A percentile compares a stretch with the other conserved stretches of the same genome.
phyloP scores from a whole-genome alignment of 2,113 vertebrate species.

The Callospermophilus lateralis region DNA sequence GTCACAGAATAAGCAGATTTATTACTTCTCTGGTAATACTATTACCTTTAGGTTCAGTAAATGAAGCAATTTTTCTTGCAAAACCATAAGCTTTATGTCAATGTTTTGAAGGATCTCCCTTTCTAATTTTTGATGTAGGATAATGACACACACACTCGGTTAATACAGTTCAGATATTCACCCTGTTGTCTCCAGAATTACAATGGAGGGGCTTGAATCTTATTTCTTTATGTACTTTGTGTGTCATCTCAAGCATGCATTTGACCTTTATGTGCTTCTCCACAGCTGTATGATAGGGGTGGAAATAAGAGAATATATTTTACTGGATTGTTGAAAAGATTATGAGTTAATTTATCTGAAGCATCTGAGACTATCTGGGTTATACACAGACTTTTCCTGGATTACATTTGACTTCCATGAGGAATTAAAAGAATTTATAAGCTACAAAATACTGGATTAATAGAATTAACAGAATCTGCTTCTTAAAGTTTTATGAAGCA shows the following conservation, averaged over 20 bases:
- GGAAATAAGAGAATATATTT: not conserved
- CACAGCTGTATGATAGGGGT: not conserved
- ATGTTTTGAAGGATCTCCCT: not conserved
- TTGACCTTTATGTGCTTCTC: not conserved
- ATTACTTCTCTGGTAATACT: not conserved
- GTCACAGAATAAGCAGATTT: not conserved
- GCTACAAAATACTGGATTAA: not conserved
- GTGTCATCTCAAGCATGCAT: not conserved
- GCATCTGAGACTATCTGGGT: not conserved
- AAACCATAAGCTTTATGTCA: not conserved
- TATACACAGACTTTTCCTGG: not conserved
- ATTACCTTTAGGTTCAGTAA: not conserved
- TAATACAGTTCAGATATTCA: not conserved
- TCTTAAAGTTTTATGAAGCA: conserved; percentile 37
- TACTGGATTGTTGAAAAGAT: not conserved
- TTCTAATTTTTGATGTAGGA: not conserved
- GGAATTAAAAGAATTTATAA: conserved; percentile 34
- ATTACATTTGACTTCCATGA: conserved; percentile 10
- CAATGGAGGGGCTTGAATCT: not conserved
- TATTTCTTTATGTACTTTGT: not conserved
- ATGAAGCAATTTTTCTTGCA: not conserved
- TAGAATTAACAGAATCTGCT: conserved; percentile 37
- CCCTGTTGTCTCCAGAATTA: not conserved
- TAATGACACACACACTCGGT: not conserved
- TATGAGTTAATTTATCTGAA: not conserved